Base-by-base conservation (phyloP, 2,113 vertebrate genomes). In the Nothocercus julius region DNA sequence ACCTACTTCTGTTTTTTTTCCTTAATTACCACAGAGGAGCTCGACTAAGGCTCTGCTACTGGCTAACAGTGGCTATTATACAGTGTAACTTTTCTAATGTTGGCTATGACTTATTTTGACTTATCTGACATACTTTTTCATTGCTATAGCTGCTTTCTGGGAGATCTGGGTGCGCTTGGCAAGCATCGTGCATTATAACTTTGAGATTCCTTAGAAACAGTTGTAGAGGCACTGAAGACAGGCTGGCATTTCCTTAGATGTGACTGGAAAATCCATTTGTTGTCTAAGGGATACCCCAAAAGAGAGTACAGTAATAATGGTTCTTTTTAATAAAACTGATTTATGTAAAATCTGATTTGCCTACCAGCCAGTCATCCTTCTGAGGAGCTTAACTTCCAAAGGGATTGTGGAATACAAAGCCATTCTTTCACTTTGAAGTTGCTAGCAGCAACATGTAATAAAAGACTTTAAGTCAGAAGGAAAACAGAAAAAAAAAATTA, bases 361-460 rank as follows among this genome's bases (percentile, higher is more conserved):
- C 10, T 51, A 94, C 85, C 63, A 70, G 49, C 9, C 82, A 82
- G 49, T 5, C 68, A 78, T 77, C 45, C 51, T 92, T 92, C 75
- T 90, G 82, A 88, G 69, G 5, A 78, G 82, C 79, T 96, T 93
- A 94, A 81, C 56, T 91, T 91, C 61, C 85, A 88, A 81, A 85
- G 19, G 47, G 76, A 94, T 68, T 86, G 61, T 68, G 25, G 73
- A 85, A 44, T 67, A 93, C 56, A 94, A 90, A 95, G 73, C 64
- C 85, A 86, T 94, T 94, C 90, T 91, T 93, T 86, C 76, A 53
- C 76, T 93, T 95, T 70, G 93, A 95, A 68, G 92, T 96, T 96
- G 93, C 91, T 92, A 90, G 51, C 90, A 97, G 90, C 85, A 95
- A 95, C 82, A 79, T 81, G 69, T 56, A 95, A 95, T 83, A 94